Base-by-base conservation (phyloP, 2,113 vertebrate genomes). In the Paraplagusia blochii region DNA sequence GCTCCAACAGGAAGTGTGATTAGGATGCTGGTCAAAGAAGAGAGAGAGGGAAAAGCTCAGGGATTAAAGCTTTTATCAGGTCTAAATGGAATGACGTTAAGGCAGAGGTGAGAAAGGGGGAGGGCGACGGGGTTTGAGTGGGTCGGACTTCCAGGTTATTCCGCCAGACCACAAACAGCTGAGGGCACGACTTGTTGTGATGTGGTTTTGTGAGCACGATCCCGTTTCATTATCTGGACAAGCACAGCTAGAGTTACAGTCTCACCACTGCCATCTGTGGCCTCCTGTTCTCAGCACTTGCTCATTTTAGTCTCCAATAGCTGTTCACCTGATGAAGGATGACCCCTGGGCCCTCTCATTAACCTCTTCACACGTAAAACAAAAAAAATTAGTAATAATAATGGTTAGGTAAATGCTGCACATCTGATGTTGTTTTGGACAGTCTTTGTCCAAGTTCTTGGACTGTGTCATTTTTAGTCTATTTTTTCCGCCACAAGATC, bases 221-320 rank as follows among this genome's bases (percentile, higher is more conserved):
- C 80, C 82, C 51, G 71, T 85, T 83, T 80, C 71, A 80, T 81
- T 78, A 76, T 75, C 48, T 58, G 69, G 52, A 79, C 65, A 49
- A 53, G 69, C 74, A 58, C 63, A 74, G 76, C 80, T 84, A 69
- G 74, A 74, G 80, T 85, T 87, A 79, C 81, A 69, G 59, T 52
- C 72, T 47, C 56, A 52, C 63, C 16, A 22, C 18, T 59, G 55
- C 74, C 77, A 83, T 76, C 72, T 79, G 83, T 76, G 76, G 75
- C 72, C 63, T 72, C 42, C 44, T 19, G 46, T 72, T 72, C 57
- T 63, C 53, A 69, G 56, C 70, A 72, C 17, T 19, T 19, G 40
- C 54, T 35, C 10, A 33, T 44, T 39, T 33, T 19, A 1, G 18
- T 49, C 16, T 42, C 19, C 0, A 12, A 51, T 72, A 63, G 61